Evolutionary conservation across 2,888 invertebrate species (phyloP), one percentile per base, ranked within the genome.

Genomic region (Adelognathus sp.): DNA sequence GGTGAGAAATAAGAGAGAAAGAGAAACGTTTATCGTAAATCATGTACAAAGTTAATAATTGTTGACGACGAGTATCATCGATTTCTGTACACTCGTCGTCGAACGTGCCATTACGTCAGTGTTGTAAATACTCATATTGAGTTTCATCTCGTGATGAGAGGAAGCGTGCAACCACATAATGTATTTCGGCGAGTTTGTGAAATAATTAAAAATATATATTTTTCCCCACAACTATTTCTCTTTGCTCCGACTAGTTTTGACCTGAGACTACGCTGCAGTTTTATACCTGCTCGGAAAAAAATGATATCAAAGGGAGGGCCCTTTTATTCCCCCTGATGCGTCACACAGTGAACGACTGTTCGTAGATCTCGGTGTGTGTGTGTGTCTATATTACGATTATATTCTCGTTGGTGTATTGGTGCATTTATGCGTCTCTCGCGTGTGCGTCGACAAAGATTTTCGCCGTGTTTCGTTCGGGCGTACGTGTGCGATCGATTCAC

Each of bases 81-180:
- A 76, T 66, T 72, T 58, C 24, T 31, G 52, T 36, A 21, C 24
- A 39, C 67, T 80, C 79, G 77, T 88, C 73, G 84, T 88, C 86
- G 69, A 88, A 87, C 83, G 90, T 90, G 90, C 90, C 90, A 90
- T 90, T 88, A 88, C 84, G 84, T 81, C 84, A 86, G 76, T 86
- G 83, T 86, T 90, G 89, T 90, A 88, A 82, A 89, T 88, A 89
- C 76, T 82, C 69, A 81, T 56, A 67, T 66, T 76, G 61, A 72
- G 69, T 71, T 76, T 79, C 66, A 71, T 71, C 71, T 63, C 67
- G 60, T 50, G 79, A 75, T 75, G 54, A 75, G 29, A 64, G n/a
- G 60, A 71, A 52, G 39, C 50, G 60, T 54, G 44, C 54, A 33
- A 63, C 29, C 71, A 52, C 56, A 63, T 46, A 78, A 61, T 41